A percentile compares a stretch with the other conserved stretches of the same genome.
Evolutionary conservation across 2,797 vertebrate species (phyloP).

Genomic region (Varecia variegata): DNA sequence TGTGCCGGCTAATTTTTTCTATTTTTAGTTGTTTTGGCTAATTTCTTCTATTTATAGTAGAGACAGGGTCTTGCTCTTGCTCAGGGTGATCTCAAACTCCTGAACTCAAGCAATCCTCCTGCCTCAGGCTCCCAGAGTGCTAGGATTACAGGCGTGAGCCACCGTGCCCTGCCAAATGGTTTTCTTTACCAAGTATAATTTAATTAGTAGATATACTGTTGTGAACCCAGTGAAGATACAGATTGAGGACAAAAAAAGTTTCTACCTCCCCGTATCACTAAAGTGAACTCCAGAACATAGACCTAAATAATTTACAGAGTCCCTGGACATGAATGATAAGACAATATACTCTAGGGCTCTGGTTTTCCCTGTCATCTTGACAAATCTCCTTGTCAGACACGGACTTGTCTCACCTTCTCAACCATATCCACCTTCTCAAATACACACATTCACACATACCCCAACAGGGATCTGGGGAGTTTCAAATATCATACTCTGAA

Average conservation of each 20-base stretch:
- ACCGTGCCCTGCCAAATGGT: neutral
- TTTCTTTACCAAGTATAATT: slow-evolving; percentile 7
- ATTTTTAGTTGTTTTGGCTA: no score
- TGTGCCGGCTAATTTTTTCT: no score
- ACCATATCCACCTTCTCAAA: neutral
- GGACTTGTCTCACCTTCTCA: neutral
- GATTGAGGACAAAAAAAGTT: slow-evolving; percentile 1
- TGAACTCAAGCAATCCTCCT: no score
- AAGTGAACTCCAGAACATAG: slow-evolving; percentile 8
- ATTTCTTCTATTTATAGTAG: no score
- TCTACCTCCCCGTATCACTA: neutral
- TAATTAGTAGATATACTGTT: neutral
- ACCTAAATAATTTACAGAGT: slow-evolving; percentile 14
- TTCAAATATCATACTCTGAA: slow-evolving; percentile 23
- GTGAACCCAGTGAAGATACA: neutral
- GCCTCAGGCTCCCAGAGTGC: no score
- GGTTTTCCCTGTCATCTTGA: neutral
- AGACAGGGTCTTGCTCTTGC: no score
- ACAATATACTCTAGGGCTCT: slow-evolving; percentile 18
- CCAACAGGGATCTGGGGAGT: neutral
- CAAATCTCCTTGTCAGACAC: slow-evolving; percentile 8
- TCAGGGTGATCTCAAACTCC: no score
- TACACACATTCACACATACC: neutral
- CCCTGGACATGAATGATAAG: neutral
- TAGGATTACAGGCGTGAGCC: no score